Percentiles rank a stretch among this genome's conserved stretches.
These are phyloP conservation scores for Teinopalpus imperialis DNA, from an alignment of 2,888 invertebrate species.

Conservation along the genomic window DNA sequence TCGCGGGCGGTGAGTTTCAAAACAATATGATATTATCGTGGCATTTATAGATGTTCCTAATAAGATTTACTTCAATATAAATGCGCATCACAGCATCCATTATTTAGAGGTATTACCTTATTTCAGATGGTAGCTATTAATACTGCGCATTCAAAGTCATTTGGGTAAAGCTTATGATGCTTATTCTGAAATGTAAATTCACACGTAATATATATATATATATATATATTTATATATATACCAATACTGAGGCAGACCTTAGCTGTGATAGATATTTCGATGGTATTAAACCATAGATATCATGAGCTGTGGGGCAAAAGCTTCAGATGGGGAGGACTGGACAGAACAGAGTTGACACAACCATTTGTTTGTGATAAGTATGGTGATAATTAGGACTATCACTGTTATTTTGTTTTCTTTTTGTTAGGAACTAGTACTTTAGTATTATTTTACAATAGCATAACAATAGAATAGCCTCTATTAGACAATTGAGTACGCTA, in stretches of 20 bases:
- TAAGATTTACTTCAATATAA: constrained; percentile 81
- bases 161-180: constrained; percentile 16
- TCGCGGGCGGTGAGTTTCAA: constrained; percentile 74
- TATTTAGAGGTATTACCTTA: constrained; percentile 74
- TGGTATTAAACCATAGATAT: too few relatives aligned
- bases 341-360: too few relatives aligned
- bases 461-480: constrained; percentile 67
- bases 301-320: too few relatives aligned
- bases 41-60: constrained; percentile 78
- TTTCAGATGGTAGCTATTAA: constrained; percentile 52
- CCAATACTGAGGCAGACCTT: too few relatives aligned
- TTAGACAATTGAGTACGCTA: too few relatives aligned
- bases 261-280: too few relatives aligned
- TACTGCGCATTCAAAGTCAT: constrained; percentile 38
- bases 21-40: constrained; percentile 80
- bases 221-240: too few relatives aligned
- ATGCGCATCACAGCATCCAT: constrained; percentile 77
- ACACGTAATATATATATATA: not conserved
- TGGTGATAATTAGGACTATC: too few relatives aligned
- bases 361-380: too few relatives aligned
- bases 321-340: too few relatives aligned
- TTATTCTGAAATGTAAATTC: constrained; percentile 3
- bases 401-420: too few relatives aligned
- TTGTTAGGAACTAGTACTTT: constrained; percentile 7
- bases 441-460: constrained; percentile 46